Percentiles rank a stretch among this genome's conserved stretches.
Conservation (phyloP, 30 jellyfish, hydroid and myxozoan species). For the Turritopsis rubra region DNA sequence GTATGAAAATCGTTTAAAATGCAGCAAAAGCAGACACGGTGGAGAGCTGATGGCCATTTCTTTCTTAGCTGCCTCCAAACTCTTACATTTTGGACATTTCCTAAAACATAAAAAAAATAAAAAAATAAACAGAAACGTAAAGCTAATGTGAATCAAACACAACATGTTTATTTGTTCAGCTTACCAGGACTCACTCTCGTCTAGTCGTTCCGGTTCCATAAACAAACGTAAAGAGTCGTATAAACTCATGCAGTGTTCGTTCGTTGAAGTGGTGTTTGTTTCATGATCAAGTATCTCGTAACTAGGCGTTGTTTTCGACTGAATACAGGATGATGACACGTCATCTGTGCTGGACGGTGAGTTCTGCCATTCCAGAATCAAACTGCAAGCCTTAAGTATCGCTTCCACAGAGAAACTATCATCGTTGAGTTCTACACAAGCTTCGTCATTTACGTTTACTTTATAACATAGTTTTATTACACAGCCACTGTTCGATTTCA, state of each 20-base stretch:
- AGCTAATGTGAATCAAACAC: neutral
- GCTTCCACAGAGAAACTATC: constrained; percentile 57
- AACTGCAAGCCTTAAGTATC: constrained; percentile 33
- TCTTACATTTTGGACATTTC: constrained; percentile 93
- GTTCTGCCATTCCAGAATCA: constrained; percentile 71
- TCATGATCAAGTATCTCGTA: neutral
- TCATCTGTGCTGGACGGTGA: constrained; percentile 28
- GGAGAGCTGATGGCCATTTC: constrained; percentile 88
- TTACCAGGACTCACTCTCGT: constrained; percentile 83
- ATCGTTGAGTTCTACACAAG: constrained; percentile 21
- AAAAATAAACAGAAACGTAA: neutral
- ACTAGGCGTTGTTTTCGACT: constrained; percentile 3
- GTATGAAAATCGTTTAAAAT: constrained; percentile 74
- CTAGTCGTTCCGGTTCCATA: constrained; percentile 82
- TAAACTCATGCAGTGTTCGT: constrained; percentile 44
- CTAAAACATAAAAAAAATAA: constrained; percentile 22
- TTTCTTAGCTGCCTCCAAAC: constrained; percentile 69
- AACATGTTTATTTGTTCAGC: constrained; percentile 4
- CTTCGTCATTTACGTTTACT: constrained; percentile 44
- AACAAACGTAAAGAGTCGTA: constrained; percentile 75
- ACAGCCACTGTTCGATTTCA: neutral
- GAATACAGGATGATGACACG: constrained; percentile 5
- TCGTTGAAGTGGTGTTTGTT: neutral
- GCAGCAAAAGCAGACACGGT: constrained; percentile 76
- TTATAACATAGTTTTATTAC: constrained; percentile 47